Base-by-base conservation (phyloP, 2,113 vertebrate species). In the Solea solea region DNA sequence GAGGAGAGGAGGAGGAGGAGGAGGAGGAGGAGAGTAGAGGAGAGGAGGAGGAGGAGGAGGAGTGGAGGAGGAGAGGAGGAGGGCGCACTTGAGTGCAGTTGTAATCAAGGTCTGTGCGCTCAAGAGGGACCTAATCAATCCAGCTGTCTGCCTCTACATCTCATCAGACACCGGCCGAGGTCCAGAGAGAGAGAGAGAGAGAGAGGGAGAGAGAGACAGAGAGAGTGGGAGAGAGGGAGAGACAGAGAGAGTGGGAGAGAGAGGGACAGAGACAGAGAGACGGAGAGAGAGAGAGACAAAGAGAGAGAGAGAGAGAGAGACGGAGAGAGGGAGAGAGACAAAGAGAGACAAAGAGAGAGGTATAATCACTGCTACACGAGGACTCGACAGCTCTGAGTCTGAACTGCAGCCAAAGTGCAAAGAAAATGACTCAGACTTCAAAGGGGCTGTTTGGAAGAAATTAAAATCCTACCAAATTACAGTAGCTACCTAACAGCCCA, bases 71-170 rank as follows among this genome's bases (percentile, higher is more conserved):
- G 42, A 12, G 9, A 14, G 46, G 7, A n/a, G n/a, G 11, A 55
- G 54, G 27, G 52, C 0, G 64, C 68, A 73, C 84, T 86, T 41
- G 74, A 88, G 85, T 78, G 81, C 71, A 48, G 81, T 78, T 85
- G 86, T 82, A 91, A 90, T 90, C 89, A 91, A 81, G 83, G 86
- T 61, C 72, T 82, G 81, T 57, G 76, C 27, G 55, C 83, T 87
- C 72, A 71, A 90, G 86, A 86, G 87, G 83, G 74, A 6, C 3
- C 76, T 87, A 90, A 90, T 90, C 90, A 90, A 83, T 82, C 76
- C 78, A 54, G 80, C 89, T 51, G 78, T 85, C 86, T 83, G 78
- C 72, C 64, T 74, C 82, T 77, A 77, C 88, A 83, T 87, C 86
- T 88, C 89, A 85, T 91, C 89, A 88, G 81, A 73, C 77, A 44